Percentiles rank a stretch among this genome's conserved stretches.
These are phyloP conservation scores for Phyllotis vaccarum DNA, from an alignment of 2,797 vertebrate genomes.

Conservation along the genomic window DNA sequence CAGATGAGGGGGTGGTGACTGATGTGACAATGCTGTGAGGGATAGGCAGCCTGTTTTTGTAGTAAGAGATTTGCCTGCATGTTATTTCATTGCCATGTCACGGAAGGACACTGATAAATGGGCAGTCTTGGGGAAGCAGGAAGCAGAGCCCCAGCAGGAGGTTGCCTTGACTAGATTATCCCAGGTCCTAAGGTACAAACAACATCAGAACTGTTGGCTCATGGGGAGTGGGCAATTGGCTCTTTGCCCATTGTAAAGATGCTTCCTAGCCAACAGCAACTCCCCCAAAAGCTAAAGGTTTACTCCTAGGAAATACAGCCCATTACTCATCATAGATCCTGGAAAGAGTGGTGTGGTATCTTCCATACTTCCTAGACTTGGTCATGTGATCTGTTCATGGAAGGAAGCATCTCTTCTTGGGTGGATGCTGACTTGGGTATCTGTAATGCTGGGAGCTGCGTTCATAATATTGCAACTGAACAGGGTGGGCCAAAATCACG, in stretches of 20 bases:
- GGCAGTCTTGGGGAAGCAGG: neutral
- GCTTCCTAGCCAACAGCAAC: neutral
- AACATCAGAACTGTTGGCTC: fast-evolving
- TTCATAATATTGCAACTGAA: neutral
- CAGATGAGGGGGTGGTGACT: neutral
- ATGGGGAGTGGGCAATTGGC: fast-evolving
- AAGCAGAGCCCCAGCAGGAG: neutral
- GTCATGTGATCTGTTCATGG: neutral
- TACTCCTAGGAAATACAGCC: neutral
- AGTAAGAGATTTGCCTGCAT: too few relatives aligned
- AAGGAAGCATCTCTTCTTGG: neutral
- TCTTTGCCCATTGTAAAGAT: neutral
- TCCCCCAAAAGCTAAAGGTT: neutral
- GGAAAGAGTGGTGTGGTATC: neutral
- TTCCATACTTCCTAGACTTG: neutral
- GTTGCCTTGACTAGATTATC: neutral
- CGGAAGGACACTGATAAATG: neutral
- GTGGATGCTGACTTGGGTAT: neutral
- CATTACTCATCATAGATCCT: neutral
- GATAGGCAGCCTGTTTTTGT: neutral
- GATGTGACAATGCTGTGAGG: fast-evolving
- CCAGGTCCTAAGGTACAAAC: fast-evolving
- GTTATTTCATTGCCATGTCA: fast-evolving
- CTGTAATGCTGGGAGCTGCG: neutral
- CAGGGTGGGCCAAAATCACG: neutral